A percentile compares a stretch with the other conserved stretches of the same genome.
Conservation (phyloP, 35 echinoderm and acorn worm genomes). For the Lytechinus variegatus region DNA sequence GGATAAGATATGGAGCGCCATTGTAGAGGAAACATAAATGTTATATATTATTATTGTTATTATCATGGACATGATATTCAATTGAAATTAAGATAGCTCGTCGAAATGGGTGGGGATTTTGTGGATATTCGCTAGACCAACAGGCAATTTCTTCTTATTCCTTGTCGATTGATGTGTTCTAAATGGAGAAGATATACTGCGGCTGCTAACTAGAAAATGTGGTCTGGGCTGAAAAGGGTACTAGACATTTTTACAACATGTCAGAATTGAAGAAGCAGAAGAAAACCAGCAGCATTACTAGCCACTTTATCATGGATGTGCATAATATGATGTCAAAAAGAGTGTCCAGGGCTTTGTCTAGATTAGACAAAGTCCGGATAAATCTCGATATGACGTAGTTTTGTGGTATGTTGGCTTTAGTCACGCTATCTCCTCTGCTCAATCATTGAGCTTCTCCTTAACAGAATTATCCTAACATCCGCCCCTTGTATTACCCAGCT, state of each 20-base stretch:
- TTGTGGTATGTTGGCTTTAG: slow-evolving; percentile 31
- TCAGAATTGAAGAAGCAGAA: too few species aligned
- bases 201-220: background rate
- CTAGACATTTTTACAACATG: background rate
- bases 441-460: background rate
- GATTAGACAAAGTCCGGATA: background rate
- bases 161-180: background rate
- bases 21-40: too few species aligned
- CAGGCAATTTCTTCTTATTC: background rate
- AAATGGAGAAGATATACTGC: background rate
- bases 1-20: too few species aligned
- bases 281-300: background rate
- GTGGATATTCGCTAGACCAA: background rate
- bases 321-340: too few species aligned
- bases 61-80: too few species aligned
- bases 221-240: background rate
- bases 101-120: background rate
- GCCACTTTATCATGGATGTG: background rate
- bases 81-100: too few species aligned
- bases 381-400: background rate
- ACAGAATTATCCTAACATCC: slow-evolving; percentile 32
- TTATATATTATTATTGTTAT: too few species aligned
- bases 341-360: background rate
- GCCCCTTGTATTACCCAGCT: background rate
- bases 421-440: background rate